Evolutionary conservation across 2,797 vertebrate genomes (phyloP).

Genomic region (Moxostoma hubbsi): DNA sequence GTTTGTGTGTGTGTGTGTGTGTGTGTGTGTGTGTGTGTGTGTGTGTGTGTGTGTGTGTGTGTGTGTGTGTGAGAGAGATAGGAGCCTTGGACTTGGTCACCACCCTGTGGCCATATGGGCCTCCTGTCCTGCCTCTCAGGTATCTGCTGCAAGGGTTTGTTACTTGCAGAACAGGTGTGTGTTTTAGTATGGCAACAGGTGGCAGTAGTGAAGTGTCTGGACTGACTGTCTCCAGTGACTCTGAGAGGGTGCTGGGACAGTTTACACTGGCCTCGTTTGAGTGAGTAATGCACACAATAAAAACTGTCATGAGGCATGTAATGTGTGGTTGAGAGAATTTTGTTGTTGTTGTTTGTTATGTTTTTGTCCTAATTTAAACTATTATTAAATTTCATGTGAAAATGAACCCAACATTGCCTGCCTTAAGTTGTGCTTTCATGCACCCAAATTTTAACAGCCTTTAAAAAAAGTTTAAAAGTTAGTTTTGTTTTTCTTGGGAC

Average conservation of each 20-base stretch:
- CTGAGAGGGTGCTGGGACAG: slow-evolving; percentile 68
- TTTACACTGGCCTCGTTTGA: slow-evolving; percentile 71
- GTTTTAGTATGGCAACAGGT: slow-evolving; percentile 77
- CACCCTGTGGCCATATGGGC: slow-evolving; percentile 48
- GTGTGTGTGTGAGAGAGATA: slow-evolving; percentile 37
- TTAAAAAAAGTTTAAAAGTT: slow-evolving; percentile 59
- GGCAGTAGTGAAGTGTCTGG: slow-evolving; percentile 75
- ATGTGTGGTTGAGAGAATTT: slow-evolving; percentile 76
- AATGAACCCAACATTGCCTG: slow-evolving; percentile 61
- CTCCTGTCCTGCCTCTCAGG: slow-evolving; percentile 44
- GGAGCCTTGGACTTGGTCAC: slow-evolving; percentile 40
- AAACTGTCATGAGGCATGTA: slow-evolving; percentile 77
- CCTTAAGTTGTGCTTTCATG: slow-evolving; percentile 60
- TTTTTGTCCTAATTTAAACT: slow-evolving; percentile 54
- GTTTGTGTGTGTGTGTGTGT: slow-evolving; percentile 32
- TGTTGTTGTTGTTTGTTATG: slow-evolving; percentile 44
- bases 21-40: slow-evolving; percentile 14
- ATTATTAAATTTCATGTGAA: slow-evolving; percentile 74
- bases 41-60: too few relatives aligned
- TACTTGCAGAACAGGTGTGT: slow-evolving; percentile 71
- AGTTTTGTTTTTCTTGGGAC: slow-evolving; percentile 71
- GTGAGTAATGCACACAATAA: slow-evolving; percentile 78
- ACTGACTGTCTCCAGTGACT: slow-evolving; percentile 80
- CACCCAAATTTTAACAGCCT: slow-evolving; percentile 44
- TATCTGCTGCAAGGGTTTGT: slow-evolving; percentile 51